These are phyloP conservation scores for Aplocera efformata DNA, from an alignment of 2,888 invertebrate species.

Conservation along the genomic window DNA sequence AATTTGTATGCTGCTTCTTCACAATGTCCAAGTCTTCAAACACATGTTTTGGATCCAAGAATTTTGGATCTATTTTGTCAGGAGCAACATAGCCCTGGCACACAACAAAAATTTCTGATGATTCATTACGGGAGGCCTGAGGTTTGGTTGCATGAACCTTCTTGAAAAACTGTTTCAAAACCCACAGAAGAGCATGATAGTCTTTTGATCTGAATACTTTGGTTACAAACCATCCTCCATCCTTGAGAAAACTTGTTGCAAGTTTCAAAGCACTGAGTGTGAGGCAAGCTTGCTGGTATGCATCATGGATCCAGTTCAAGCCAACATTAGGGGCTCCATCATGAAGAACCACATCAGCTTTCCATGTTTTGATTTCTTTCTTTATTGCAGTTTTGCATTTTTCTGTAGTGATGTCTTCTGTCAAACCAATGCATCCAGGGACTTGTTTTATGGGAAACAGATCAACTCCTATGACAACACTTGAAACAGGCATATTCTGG, in stretches of 20 bases:
- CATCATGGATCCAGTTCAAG: conserved; percentile 98
- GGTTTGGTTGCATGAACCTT: conserved; percentile 99
- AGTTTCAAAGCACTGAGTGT: conserved; percentile 96
- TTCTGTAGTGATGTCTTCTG: conserved; percentile 98
- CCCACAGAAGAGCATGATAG: conserved; percentile 96
- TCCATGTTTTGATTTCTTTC: conserved; percentile 95
- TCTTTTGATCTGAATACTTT: conserved; percentile 99
- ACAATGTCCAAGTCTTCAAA: conserved; percentile 95
- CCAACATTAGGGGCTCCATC: conserved; percentile 99
- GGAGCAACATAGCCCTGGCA: conserved; percentile 97
- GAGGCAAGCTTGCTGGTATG: conserved; percentile 95
- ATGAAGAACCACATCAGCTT: conserved; percentile 97
- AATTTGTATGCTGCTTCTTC: conserved; percentile 83
- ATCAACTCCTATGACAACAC: conserved; percentile 97
- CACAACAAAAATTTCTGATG: conserved; percentile 99
- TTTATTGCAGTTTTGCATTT: conserved; percentile 91
- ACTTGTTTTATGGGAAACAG: conserved; percentile 94
- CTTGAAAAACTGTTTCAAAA: conserved; percentile 97
- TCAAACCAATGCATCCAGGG: conserved; percentile 92
- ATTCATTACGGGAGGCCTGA: conserved; percentile 98
- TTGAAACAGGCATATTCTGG: conserved; percentile 98
- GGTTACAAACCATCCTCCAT: conserved; percentile 98
- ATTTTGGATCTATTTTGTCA: conserved; percentile 93
- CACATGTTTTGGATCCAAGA: conserved; percentile 95
- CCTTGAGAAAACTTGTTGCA: conserved; percentile 91